phyloP scores from a whole-genome alignment of 1,140 invertebrate genomes.

The Pogonomyrmex californicus region DNA sequence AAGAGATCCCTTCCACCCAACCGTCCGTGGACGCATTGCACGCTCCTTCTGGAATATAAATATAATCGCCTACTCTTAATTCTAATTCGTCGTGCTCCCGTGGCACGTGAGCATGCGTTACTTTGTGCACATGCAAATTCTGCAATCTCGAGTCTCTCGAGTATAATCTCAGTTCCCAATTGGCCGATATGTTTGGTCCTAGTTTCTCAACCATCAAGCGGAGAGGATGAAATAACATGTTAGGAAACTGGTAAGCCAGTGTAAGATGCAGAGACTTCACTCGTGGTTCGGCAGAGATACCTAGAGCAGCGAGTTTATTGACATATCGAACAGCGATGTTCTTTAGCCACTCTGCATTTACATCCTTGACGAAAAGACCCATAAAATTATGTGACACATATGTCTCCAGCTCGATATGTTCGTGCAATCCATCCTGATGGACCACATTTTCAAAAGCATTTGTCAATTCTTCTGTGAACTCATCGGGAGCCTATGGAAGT shows the following conservation, averaged over 20 bases:
- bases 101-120: conserved; percentile 92
- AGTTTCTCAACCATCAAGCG: conserved; percentile 92
- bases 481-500: conserved; percentile 90
- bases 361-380: conserved; percentile 94
- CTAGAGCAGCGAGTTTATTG: conserved; percentile 91
- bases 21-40: conserved; percentile 92
- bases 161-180: conserved; percentile 95
- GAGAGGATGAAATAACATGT: conserved; percentile 90
- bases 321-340: conserved; percentile 92
- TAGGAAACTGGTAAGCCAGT: conserved; percentile 95
- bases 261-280: conserved; percentile 95
- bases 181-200: conserved; percentile 89
- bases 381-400: conserved; percentile 95
- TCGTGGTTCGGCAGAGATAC: conserved; percentile 91
- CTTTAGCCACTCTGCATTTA: conserved; percentile 92
- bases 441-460: conserved; percentile 90
- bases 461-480: conserved; percentile 89
- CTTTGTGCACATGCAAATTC: conserved; percentile 92
- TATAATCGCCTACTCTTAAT: conserved; percentile 94
- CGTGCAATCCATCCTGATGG: conserved; percentile 89
- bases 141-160: conserved; percentile 92
- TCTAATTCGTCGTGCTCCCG: conserved; percentile 94
- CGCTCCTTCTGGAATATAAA: conserved; percentile 93
- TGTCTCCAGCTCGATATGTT: conserved; percentile 91
- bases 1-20: conserved; percentile 95